Conservation (phyloP, 2,113 vertebrate species). For the Strigops habroptila region DNA sequence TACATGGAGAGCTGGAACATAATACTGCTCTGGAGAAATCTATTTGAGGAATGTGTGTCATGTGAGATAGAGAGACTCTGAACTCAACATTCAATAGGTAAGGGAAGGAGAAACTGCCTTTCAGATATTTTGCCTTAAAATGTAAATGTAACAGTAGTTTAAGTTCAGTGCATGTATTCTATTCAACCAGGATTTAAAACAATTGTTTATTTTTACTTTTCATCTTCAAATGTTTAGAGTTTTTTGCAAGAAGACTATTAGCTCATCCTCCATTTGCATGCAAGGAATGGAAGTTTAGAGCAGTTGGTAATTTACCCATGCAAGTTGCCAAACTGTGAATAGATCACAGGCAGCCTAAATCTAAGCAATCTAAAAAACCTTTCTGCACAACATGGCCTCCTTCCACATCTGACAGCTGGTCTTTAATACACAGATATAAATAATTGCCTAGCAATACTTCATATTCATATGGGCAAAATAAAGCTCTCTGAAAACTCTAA, state of each 20-base stretch:
- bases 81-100: slow-evolving; percentile 33
- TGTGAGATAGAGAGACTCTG: slow-evolving; percentile 6
- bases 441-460: not conserved
- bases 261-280: not conserved
- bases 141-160: slow-evolving; percentile 14
- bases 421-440: not conserved
- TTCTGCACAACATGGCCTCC: not conserved
- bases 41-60: not conserved
- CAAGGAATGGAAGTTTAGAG: slow-evolving; percentile 33
- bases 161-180: slow-evolving; percentile 9
- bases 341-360: not conserved
- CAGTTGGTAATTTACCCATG: not conserved
- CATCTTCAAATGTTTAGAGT: not conserved
- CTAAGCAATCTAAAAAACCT: not conserved
- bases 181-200: slow-evolving; percentile 41
- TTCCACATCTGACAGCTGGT: not conserved
- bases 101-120: slow-evolving; percentile 37
- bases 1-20: not conserved
- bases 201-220: slow-evolving; percentile 50
- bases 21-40: slow-evolving; percentile 34
- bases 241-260: not conserved
- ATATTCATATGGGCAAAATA: not conserved
- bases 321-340: not conserved
- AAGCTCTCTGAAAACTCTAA: not conserved
- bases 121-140: slow-evolving; percentile 42